These are phyloP conservation scores for Accipiter virgatus DNA, from an alignment of 2,113 vertebrate species.

Conservation along the genomic window DNA sequence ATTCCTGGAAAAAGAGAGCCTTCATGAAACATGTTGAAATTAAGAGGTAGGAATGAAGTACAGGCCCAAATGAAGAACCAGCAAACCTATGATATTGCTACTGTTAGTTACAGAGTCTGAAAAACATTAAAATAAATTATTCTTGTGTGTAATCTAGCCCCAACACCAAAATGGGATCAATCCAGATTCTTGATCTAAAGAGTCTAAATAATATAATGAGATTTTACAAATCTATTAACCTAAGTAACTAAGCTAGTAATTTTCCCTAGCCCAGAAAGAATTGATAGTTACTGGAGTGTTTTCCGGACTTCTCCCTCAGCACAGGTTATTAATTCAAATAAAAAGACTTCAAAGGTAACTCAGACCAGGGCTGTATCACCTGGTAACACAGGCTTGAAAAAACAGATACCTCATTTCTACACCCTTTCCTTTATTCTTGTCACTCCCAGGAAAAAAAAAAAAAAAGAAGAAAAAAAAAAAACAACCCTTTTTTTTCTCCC, in stretches of 20 bases:
- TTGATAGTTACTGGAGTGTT: neutral
- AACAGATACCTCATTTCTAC: neutral
- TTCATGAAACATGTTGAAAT: conserved; percentile 34
- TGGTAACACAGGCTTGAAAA: neutral
- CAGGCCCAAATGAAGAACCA: conserved; percentile 50
- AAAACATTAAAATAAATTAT: conserved; percentile 57
- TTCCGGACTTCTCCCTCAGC: neutral
- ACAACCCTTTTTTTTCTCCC: neutral
- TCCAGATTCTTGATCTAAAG: accelerated
- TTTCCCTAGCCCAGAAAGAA: neutral
- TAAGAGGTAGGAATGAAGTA: conserved; percentile 35
- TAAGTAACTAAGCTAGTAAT: neutral
- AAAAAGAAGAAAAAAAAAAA: too few species aligned
- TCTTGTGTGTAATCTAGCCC: conserved; percentile 1
- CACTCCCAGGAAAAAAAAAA: neutral
- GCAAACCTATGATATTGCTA: conserved; percentile 9
- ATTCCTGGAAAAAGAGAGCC: conserved; percentile 12
- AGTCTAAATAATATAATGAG: neutral
- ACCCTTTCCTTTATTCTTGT: neutral
- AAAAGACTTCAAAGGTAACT: neutral
- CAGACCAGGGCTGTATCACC: neutral
- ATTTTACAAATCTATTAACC: neutral
- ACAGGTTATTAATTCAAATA: neutral
- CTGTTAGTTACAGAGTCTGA: conserved; percentile 26
- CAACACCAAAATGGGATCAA: neutral